phyloP scores from a whole-genome alignment of 2,797 vertebrate genomes.

The Setipinna tenuifilis region DNA sequence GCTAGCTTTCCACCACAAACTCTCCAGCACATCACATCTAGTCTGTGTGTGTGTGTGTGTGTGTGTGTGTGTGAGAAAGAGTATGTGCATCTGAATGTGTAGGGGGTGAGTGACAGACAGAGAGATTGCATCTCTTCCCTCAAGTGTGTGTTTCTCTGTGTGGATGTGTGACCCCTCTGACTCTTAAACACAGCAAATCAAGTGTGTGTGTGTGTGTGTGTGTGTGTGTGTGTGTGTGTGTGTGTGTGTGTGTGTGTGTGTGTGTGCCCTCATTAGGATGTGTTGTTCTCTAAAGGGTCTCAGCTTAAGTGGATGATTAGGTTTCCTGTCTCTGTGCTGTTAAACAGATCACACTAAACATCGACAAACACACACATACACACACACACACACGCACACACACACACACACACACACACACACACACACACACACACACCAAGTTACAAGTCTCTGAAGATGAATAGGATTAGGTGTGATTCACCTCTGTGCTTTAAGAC shows the following conservation, averaged over 20 bases:
- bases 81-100: too few relatives aligned
- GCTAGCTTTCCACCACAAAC: background rate
- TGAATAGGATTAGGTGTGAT: too few relatives aligned
- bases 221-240: background rate
- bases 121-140: background rate
- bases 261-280: background rate
- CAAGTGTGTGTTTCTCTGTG: background rate
- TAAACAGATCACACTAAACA: background rate
- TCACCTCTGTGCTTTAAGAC: too few relatives aligned
- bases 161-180: too few relatives aligned
- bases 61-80: constrained; percentile 4
- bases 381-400: too few relatives aligned
- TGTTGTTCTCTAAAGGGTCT: background rate
- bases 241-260: background rate
- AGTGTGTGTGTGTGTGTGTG: background rate
- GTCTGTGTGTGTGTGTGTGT: background rate
- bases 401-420: too few relatives aligned
- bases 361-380: background rate
- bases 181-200: too few relatives aligned
- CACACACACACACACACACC: too few relatives aligned
- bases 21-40: background rate
- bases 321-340: background rate
- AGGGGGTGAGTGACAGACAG: background rate
- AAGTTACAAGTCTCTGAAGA: too few relatives aligned
- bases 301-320: background rate